Percentiles rank a stretch among this genome's conserved stretches.
phyloP scores from a whole-genome alignment of 2,888 invertebrate species.

The Eupsilia transversa region DNA sequence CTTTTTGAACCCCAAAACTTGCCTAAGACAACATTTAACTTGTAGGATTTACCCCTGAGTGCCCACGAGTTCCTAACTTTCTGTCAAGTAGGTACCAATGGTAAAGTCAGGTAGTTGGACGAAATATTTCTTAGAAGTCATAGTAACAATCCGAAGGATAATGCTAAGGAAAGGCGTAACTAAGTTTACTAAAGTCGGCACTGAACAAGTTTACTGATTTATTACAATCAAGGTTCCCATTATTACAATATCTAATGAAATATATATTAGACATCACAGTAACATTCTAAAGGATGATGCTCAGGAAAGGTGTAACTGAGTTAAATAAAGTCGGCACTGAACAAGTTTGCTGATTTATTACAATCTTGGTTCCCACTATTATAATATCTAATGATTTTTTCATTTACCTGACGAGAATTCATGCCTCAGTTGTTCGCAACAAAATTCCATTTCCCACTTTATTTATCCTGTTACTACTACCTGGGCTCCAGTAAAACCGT shows the following conservation, averaged over 20 bases:
- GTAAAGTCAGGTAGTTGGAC: constrained; percentile 15
- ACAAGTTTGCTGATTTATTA: constrained; percentile 6
- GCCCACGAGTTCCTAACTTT: constrained; percentile 34
- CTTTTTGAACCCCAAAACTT: constrained; percentile 17
- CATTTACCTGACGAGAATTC: background rate
- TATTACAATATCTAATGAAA: constrained; percentile 27
- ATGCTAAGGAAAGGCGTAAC: background rate
- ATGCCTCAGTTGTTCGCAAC: background rate
- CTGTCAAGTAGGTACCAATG: constrained; percentile 16
- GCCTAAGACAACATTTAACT: constrained; percentile 30
- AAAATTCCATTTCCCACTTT: background rate
- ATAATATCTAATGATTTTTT: constrained; percentile 35
- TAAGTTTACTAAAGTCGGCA: background rate
- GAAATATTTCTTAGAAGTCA: constrained; percentile 25
- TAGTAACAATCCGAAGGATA: constrained; percentile 1
- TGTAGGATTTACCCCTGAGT: constrained; percentile 7
- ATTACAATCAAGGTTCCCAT: background rate
- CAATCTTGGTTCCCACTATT: background rate
- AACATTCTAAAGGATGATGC: background rate
- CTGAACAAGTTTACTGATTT: constrained; percentile 5
- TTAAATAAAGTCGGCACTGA: background rate
- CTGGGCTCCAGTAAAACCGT: background rate
- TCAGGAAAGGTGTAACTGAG: background rate
- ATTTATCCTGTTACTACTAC: background rate
- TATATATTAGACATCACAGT: constrained; percentile 8